Base-by-base conservation (phyloP, 2,888 invertebrate genomes). In the Diarsia mendica region DNA sequence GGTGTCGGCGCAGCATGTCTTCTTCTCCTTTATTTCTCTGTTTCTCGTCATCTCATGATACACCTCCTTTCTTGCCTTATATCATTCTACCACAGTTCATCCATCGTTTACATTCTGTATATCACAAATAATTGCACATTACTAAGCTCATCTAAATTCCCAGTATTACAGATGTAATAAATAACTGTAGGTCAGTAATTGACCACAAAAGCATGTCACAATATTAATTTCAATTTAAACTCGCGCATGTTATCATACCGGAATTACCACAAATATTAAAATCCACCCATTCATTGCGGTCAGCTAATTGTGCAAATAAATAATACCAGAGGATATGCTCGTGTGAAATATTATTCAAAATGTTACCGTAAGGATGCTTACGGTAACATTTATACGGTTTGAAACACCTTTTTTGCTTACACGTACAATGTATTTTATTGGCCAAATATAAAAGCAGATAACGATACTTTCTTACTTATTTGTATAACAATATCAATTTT, bases 261-360 rank as follows among this genome's bases (percentile, higher is more conserved):
- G 11, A 28, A 33, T 46, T 5, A 20, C 51, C 51, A 48, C 64
- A 77, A 82, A 53, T 60, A 78, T 73, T 75, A 68, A 51, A 67
- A 67, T 15, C 51, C 10, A 44, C 49, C 33, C 15, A 77, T 77
- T 44, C 3, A 33, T 66, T 79, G 65, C 23, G 67, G 83, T 83
- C 65, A 65, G 44, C 48, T 60, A 60, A 82, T 53, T 82, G 58
- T 18, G 23, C 48, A 49, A 53, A 68, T 68, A 82, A 76, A 82
- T 61, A 66, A 61, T 23, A 48, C 0, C 6, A 15, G 28, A 15
- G 64, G 23, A 13, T 61, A 9, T 15, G 5, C 6, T 18, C 28
- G 28, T 33, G 49, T 44, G n/a, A 63, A 53, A 13, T 55, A 28
- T 67, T 55, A 46, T 75, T 67, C 5, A 23, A 58, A 53, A 48